phyloP scores from a whole-genome alignment of 2,888 invertebrate genomes.

The Minunthozetes semirufus region DNA sequence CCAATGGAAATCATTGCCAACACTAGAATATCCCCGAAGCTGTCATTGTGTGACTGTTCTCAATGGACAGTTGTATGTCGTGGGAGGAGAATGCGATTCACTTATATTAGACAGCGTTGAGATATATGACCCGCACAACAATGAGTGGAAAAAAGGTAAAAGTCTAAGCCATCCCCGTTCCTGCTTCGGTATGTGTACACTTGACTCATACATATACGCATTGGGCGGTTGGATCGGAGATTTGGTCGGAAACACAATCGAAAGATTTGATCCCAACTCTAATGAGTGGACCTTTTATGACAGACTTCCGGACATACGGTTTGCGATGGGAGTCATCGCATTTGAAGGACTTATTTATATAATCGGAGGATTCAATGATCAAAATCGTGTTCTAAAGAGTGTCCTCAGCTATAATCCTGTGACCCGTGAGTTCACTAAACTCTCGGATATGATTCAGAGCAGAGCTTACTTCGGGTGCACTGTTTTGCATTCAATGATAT shows the following conservation, averaged over 20 bases:
- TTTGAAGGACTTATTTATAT: constrained; percentile 78
- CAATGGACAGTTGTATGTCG: constrained; percentile 77
- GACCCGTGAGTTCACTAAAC: constrained; percentile 67
- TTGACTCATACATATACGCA: constrained; percentile 73
- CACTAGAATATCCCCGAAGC: constrained; percentile 76
- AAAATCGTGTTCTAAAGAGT: constrained; percentile 43
- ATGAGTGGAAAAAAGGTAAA: constrained; percentile 40
- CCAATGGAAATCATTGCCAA: constrained; percentile 68
- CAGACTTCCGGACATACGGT: constrained; percentile 72
- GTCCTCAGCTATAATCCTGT: constrained; percentile 56
- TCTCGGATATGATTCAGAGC: constrained; percentile 70
- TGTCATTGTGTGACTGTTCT: constrained; percentile 77
- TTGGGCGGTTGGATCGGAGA: constrained; percentile 91
- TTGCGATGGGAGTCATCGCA: constrained; percentile 84
- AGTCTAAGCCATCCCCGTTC: constrained; percentile 58
- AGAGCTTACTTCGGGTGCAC: constrained; percentile 84
- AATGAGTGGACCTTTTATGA: constrained; percentile 72
- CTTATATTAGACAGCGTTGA: constrained; percentile 47
- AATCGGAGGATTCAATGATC: constrained; percentile 62
- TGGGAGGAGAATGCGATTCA: constrained; percentile 64
- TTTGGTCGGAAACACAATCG: constrained; percentile 79
- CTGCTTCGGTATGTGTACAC: constrained; percentile 78
- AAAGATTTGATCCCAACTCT: constrained; percentile 71
- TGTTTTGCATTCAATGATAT: constrained; percentile 68
- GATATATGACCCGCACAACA: constrained; percentile 46